Evolutionary conservation across 2,888 invertebrate species (phyloP).

Genomic region (Noctuana brunneofusca): DNA sequence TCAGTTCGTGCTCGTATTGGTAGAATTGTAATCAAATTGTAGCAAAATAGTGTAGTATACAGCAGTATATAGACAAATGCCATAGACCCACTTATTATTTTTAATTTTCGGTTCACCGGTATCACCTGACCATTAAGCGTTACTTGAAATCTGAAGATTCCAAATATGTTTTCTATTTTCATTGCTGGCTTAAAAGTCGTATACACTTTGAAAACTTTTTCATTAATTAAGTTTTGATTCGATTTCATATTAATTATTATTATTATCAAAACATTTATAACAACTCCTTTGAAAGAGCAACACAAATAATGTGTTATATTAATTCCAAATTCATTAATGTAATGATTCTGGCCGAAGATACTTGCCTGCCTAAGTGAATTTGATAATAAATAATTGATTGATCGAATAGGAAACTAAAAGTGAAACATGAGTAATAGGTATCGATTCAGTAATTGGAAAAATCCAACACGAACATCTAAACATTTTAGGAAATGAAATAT

Average conservation of each 20-base stretch:
- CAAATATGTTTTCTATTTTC: constrained; percentile 49
- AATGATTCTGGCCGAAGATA: no score
- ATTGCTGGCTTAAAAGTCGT: constrained; percentile 43
- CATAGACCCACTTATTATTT: background rate
- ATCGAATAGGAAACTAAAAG: no score
- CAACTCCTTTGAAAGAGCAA: background rate
- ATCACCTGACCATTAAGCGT: constrained; percentile 6
- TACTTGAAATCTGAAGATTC: constrained; percentile 53
- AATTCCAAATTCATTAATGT: background rate
- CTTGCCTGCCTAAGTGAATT: background rate
- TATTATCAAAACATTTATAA: background rate
- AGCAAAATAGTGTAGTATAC: background rate
- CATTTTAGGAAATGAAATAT: no score
- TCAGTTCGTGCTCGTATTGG: background rate
- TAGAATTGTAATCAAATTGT: no score
- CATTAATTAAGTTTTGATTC: background rate
- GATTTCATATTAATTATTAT: background rate
- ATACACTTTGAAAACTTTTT: background rate
- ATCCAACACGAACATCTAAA: no score
- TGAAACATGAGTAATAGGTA: no score
- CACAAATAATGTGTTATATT: background rate
- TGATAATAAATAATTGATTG: no score
- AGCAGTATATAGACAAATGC: background rate
- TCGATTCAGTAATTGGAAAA: no score
- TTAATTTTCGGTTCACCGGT: background rate